phyloP scores from a whole-genome alignment of 2,888 invertebrate species.

The Scaptomyza reducta region DNA sequence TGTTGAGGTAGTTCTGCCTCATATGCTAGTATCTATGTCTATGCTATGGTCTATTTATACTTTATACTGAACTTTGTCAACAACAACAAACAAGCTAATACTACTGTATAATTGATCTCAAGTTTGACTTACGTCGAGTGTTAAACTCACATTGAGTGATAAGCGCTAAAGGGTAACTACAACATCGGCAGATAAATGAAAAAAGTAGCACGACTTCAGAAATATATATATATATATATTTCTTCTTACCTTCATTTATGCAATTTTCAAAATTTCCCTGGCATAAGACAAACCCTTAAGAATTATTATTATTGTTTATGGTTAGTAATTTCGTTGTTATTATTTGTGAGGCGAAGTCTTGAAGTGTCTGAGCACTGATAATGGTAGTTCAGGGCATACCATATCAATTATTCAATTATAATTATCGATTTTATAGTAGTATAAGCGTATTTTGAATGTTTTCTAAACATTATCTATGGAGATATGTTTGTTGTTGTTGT shows the following conservation, averaged over 20 bases:
- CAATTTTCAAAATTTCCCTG: too few species aligned
- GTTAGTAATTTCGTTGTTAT: constrained; percentile 6
- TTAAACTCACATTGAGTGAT: neutral
- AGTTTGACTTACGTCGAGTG: constrained; percentile 5
- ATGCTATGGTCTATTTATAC: too few species aligned
- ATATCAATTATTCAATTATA: constrained; percentile 51
- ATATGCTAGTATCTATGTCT: neutral
- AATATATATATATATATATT: too few species aligned
- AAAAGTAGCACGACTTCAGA: neutral
- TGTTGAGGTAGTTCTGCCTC: constrained; percentile 55
- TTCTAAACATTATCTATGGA: constrained; percentile 40
- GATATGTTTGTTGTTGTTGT: constrained; percentile 26
- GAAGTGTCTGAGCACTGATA: constrained; percentile 46
- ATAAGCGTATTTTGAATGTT: constrained; percentile 35
- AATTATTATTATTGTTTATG: constrained; percentile 19
- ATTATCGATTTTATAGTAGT: constrained; percentile 33
- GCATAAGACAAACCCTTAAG: constrained; percentile 11
- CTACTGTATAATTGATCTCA: neutral
- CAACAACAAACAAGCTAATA: neutral
- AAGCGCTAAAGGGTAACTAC: neutral
- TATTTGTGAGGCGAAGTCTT: constrained; percentile 28
- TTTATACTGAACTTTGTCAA: constrained; percentile 15
- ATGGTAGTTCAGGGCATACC: constrained; percentile 27
- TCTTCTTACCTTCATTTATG: too few species aligned
- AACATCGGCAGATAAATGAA: neutral